These are phyloP conservation scores for Parthenolecanium corni DNA, from an alignment of 2,888 invertebrate genomes.

Conservation along the genomic window DNA sequence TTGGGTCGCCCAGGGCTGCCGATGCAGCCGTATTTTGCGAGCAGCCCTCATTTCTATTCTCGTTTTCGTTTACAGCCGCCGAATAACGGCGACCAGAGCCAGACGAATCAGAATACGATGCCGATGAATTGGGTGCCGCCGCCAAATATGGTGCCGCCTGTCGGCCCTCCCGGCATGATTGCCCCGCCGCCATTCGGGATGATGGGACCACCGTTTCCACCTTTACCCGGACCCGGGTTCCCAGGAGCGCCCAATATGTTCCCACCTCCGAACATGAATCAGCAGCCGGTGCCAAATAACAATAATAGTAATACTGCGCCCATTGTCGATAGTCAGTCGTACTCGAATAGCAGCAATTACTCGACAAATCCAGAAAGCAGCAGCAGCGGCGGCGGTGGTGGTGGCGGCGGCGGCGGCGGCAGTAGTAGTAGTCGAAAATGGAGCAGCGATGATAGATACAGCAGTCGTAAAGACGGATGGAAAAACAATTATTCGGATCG, in stretches of 20 bases:
- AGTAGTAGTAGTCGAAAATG: conserved; percentile 11
- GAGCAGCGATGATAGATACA: conserved; percentile 19
- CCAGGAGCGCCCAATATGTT: conserved; percentile 17
- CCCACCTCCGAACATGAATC: conserved; percentile 14
- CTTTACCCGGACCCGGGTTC: background rate
- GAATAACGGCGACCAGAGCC: background rate
- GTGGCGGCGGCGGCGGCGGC: background rate
- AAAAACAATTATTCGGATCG: conserved; percentile 21
- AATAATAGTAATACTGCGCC: background rate
- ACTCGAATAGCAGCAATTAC: conserved; percentile 13
- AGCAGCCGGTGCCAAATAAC: background rate
- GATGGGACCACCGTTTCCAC: conserved; percentile 18
- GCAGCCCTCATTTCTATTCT: too few relatives aligned
- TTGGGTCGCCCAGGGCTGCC: background rate
- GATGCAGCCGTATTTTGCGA: background rate
- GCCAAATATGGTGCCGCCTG: conserved; percentile 11
- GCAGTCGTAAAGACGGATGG: conserved; percentile 15
- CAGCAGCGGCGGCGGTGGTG: background rate
- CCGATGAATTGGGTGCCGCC: conserved; percentile 24
- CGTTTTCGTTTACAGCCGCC: conserved; percentile 5
- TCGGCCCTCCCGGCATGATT: conserved; percentile 13
- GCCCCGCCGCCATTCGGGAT: conserved; percentile 16
- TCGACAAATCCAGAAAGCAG: conserved; percentile 3
- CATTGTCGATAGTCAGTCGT: conserved; percentile 1
- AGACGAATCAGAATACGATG: conserved; percentile 4